phyloP scores from a whole-genome alignment of 2,888 invertebrate genomes.

The Patella caerulea region DNA sequence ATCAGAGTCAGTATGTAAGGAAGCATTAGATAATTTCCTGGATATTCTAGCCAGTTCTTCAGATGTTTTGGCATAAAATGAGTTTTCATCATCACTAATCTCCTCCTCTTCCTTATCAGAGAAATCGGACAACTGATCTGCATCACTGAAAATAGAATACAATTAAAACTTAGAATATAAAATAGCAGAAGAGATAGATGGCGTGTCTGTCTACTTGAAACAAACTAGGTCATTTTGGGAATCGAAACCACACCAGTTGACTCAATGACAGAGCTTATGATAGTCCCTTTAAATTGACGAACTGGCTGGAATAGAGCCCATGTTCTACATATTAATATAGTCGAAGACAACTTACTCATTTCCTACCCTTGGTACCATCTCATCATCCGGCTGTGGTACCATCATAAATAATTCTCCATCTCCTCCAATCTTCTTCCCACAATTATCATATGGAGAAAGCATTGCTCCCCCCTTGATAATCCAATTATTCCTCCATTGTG shows the following conservation, averaged over 20 bases:
- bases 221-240: too few relatives aligned
- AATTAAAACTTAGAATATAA: too few relatives aligned
- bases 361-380: slow-evolving; percentile 51
- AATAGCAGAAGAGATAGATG: too few relatives aligned
- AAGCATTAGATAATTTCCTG: slow-evolving; percentile 30
- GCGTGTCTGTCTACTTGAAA: too few relatives aligned
- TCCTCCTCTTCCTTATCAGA: slow-evolving; percentile 51
- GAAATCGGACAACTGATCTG: slow-evolving; percentile 65
- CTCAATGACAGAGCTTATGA: too few relatives aligned
- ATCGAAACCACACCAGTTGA: too few relatives aligned
- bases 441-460: slow-evolving; percentile 47
- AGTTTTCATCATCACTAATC: slow-evolving; percentile 55
- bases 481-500: slow-evolving; percentile 58
- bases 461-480: slow-evolving; percentile 52
- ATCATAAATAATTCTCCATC: slow-evolving; percentile 47
- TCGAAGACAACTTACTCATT: slow-evolving; percentile 45
- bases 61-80: slow-evolving; percentile 59
- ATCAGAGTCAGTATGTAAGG: slow-evolving; percentile 38
- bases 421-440: slow-evolving; percentile 36
- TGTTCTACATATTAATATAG: too few relatives aligned
- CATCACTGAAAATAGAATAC: slow-evolving; percentile 47
- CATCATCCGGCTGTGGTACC: slow-evolving; percentile 52
- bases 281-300: too few relatives aligned
- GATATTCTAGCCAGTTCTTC: slow-evolving; percentile 57
- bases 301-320: too few relatives aligned